Conservation (phyloP, 2,797 vertebrate species). For the Echiichthys vipera region DNA sequence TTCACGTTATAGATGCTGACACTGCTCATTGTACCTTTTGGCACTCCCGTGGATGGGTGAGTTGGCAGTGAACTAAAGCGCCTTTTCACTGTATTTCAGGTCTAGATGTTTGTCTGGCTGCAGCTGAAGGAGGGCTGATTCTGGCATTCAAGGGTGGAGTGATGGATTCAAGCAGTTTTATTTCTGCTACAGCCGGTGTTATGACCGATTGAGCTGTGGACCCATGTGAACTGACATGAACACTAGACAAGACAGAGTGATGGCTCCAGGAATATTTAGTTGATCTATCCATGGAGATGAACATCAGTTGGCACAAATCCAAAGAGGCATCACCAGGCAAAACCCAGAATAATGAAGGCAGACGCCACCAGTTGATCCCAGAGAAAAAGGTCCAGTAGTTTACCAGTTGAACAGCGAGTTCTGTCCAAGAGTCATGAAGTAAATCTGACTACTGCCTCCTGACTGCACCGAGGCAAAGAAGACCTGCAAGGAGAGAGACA, state of each 20-base stretch:
- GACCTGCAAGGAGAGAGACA: constrained; percentile 82
- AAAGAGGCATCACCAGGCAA: constrained; percentile 21
- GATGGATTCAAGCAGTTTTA: constrained; percentile 22
- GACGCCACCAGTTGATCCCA: constrained; percentile 32
- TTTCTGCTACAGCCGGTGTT: not conserved
- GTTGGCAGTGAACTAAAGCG: not conserved
- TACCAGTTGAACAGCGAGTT: constrained; percentile 94
- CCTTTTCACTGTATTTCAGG: not conserved
- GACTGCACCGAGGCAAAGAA: constrained; percentile 95
- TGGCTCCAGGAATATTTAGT: not conserved
- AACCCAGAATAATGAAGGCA: constrained; percentile 8
- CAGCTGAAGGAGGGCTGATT: not conserved
- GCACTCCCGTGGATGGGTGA: not conserved
- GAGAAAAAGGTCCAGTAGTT: constrained; percentile 53
- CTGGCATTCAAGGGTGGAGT: not conserved
- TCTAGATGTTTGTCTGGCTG: not conserved
- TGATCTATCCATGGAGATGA: constrained; percentile 11
- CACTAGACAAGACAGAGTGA: not conserved
- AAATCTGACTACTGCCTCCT: constrained; percentile 94
- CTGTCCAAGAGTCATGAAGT: constrained; percentile 97
- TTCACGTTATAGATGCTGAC: constrained; percentile 1
- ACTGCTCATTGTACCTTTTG: constrained; percentile 8
- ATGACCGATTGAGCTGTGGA: not conserved
- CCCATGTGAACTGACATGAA: not conserved
- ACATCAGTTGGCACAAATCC: constrained; percentile 2